These are phyloP conservation scores for Zosterops japonicus DNA, from an alignment of 2,113 vertebrate species.

Conservation along the genomic window DNA sequence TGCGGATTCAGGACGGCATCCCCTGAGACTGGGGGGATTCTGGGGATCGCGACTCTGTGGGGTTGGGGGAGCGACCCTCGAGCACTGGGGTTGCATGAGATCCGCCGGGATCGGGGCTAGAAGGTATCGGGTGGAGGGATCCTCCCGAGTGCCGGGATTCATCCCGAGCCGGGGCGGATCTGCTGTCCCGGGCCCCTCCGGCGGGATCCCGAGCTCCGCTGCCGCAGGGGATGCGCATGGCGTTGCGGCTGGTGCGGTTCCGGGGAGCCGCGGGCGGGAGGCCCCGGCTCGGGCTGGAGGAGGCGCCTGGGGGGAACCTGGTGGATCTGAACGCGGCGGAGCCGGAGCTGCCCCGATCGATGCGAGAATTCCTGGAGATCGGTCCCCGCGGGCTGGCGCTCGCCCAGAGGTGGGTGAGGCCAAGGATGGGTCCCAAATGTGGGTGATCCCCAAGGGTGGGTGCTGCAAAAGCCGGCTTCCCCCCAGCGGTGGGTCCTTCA, in stretches of 20 bases:
- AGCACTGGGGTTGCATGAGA: no score
- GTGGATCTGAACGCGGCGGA: conserved; percentile 87
- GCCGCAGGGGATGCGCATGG: background rate
- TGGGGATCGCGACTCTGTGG: background rate
- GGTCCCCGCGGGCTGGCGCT: conserved; percentile 75
- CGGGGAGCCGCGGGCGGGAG: background rate
- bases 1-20: background rate
- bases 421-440: background rate
- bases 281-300: conserved; percentile 83
- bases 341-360: conserved; percentile 80
- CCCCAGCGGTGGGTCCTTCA: accelerated
- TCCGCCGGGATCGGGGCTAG: no score
- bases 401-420: background rate
- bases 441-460: background rate
- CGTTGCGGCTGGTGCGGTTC: conserved; percentile 90
- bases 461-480: no score
- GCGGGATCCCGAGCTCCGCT: background rate
- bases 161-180: no score
- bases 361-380: conserved; percentile 83
- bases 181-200: background rate
- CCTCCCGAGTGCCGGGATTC: no score
- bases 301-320: conserved; percentile 68
- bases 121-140: no score
- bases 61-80: background rate
- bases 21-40: background rate